Evolutionary conservation across 2,888 invertebrate genomes (phyloP).

Genomic region (Meiosimyza platycephala): DNA sequence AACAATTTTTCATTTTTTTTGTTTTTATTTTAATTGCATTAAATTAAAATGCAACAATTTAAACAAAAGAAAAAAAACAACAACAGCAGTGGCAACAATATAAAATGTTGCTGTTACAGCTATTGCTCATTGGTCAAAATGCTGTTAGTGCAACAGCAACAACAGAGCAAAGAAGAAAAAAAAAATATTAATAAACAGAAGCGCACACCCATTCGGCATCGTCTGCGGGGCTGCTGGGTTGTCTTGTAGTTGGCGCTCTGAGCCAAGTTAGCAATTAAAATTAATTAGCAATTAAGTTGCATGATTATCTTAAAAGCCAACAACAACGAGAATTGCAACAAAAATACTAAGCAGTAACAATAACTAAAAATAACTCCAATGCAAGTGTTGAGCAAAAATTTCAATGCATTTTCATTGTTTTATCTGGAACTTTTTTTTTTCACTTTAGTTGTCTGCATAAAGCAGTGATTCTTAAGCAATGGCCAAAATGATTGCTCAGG

Average conservation of each 20-base stretch:
- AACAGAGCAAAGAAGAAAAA: constrained; percentile 15
- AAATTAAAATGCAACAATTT: constrained; percentile 19
- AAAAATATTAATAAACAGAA: constrained; percentile 34
- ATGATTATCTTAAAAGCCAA: constrained; percentile 42
- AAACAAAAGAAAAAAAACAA: constrained; percentile 8
- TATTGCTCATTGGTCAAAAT: constrained; percentile 27
- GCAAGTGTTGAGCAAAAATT: constrained; percentile 29
- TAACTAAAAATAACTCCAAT: constrained; percentile 3
- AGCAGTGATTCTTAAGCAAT: too few species aligned
- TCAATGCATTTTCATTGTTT: constrained; percentile 7
- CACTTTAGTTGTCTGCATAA: too few species aligned
- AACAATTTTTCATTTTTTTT: too few species aligned
- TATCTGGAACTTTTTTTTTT: not conserved
- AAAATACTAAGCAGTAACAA: constrained; percentile 32
- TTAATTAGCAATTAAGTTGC: constrained; percentile 44
- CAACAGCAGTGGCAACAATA: not conserved
- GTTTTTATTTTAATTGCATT: constrained; percentile 19
- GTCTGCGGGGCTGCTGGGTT: not conserved
- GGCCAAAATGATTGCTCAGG: too few species aligned
- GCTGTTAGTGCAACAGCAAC: not conserved
- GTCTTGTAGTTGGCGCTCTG: not conserved
- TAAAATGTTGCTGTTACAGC: not conserved
- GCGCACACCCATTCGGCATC: constrained; percentile 28
- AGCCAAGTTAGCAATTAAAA: constrained; percentile 39
- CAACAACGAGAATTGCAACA: constrained; percentile 22